Conservation (phyloP, 1,140 invertebrate species). For the Drosophila neocordata region DNA sequence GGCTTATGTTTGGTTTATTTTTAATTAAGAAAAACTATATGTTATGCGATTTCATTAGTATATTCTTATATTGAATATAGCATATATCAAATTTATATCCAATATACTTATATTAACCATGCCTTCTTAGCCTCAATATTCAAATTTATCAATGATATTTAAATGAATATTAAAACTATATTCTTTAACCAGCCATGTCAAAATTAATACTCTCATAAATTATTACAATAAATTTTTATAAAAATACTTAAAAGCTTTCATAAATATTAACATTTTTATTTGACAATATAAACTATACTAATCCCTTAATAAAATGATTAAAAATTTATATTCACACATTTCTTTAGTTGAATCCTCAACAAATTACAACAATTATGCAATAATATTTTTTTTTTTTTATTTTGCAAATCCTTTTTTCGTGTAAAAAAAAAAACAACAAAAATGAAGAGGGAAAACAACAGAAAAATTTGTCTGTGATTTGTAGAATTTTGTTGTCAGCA, state of each 20-base stretch:
- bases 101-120: too few relatives aligned
- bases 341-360: conserved; percentile 1
- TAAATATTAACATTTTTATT: neutral
- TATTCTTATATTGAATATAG: too few relatives aligned
- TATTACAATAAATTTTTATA: too few relatives aligned
- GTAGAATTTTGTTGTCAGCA: conserved; percentile 74
- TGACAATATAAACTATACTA: neutral
- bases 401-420: conserved; percentile 39
- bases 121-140: too few relatives aligned
- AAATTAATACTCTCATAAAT: too few relatives aligned
- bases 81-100: too few relatives aligned
- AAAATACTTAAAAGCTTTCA: neutral
- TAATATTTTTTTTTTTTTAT: conserved; percentile 41
- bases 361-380: conserved; percentile 59
- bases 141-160: too few relatives aligned
- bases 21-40: too few relatives aligned
- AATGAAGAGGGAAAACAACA: conserved; percentile 9
- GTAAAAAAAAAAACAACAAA: neutral
- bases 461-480: conserved; percentile 50
- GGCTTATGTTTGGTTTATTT: too few relatives aligned
- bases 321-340: neutral
- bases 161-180: too few relatives aligned
- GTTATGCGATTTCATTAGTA: too few relatives aligned
- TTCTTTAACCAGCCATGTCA: too few relatives aligned
- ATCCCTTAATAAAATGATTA: neutral